Evolutionary conservation across 2,797 vertebrate genomes (phyloP), one percentile per base, ranked within the genome.

Genomic region (Adrianichthys oophorus): DNA sequence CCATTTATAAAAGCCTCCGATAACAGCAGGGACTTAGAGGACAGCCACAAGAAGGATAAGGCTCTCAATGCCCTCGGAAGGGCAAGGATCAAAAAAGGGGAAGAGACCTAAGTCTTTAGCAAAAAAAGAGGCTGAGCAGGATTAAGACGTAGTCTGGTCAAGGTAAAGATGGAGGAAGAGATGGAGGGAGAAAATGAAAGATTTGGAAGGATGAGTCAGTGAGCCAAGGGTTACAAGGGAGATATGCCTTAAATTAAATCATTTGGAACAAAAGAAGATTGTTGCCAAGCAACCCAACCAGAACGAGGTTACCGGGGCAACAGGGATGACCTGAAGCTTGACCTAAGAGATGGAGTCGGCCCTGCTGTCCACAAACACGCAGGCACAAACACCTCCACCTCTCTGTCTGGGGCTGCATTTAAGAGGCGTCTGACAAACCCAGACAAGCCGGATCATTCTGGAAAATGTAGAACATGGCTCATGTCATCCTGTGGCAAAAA

Each of bases 171-270:
- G 3, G 56, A 61, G 32, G 5, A 17, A 43, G 15, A 16, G 42
- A 63, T 19, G 19, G 14, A 48, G 48, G 16, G 45, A 64, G 21
- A 21, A 48, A 49, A 48, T 15, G 43, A 49, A 44, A 45, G 57
- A 68, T 65, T 60, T 81, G 81, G 46, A 48, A 55, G 70, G 69
- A 63, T 82, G 81, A 82, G 68, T 48, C 68, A 48, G 43, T 24
- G 74, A 76, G 67, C 66, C 49, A 56, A 49, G 71, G 81, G 72
- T 84, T 76, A 84, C 44, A 59, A 74, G 64, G 56, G 65, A 83
- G 80, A 90, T 87, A 87, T 80, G 84, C 83, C 84, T 82, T 85
- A 91, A 91, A 92, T 91, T 87, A 91, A 91, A 91, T 90, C 80
- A 90, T 88, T 89, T 89, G 84, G 89, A 90, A 91, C 86, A 91